These are phyloP conservation scores for fruit fly (Drosophila melanogaster) DNA, from an alignment of 1,140 invertebrate genomes.

Conservation along the genomic window Release_6_plus_ISO1_MT NT_033777.3:22276501-22277000, in stretches of 20 bases:
- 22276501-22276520: slow-evolving; percentile 64
- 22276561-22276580: slow-evolving; percentile 3
- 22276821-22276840: slow-evolving; percentile 3
- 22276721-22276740: not conserved
- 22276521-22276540: slow-evolving; percentile 75
- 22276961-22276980: slow-evolving; percentile 9
- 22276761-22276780: slow-evolving; percentile 72
- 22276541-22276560: slow-evolving; percentile 67
- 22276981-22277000: slow-evolving; percentile 74
- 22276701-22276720: slow-evolving; percentile 15
- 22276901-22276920: slow-evolving; percentile 79
- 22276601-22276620: slow-evolving; percentile 12
- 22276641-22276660: slow-evolving; percentile 46
- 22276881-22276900: slow-evolving; percentile 41
- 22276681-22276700: slow-evolving; percentile 56
- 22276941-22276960: slow-evolving; percentile 50
- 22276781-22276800: slow-evolving; percentile 77
- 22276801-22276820: slow-evolving; percentile 50
- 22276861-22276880: slow-evolving; percentile 33
- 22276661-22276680: slow-evolving; percentile 79
- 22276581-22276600: not conserved
- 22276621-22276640: slow-evolving; percentile 21
- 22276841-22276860: slow-evolving; percentile 18
- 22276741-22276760: slow-evolving; percentile 20
- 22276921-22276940: slow-evolving; percentile 62